A percentile compares a stretch with the other conserved stretches of the same genome.
phyloP scores from a whole-genome alignment of 2,888 invertebrate genomes.

The Lasius fuliginosus region DNA sequence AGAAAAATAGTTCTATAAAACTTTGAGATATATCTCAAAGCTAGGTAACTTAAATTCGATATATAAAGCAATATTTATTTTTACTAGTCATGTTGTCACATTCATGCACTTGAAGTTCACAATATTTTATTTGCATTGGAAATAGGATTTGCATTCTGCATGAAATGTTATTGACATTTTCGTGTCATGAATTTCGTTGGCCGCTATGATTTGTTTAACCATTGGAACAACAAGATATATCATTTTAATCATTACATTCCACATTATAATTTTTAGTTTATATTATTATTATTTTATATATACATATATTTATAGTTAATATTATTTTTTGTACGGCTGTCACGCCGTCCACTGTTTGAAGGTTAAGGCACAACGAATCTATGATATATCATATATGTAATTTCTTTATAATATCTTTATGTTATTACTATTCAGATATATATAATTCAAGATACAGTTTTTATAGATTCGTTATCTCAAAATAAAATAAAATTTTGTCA shows the following conservation, averaged over 20 bases:
- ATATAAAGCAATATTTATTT: conserved; percentile 22
- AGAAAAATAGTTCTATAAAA: not conserved
- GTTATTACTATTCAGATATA: not conserved
- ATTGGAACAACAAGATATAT: too few relatives aligned
- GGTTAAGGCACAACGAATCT: not conserved
- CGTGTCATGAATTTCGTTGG: not conserved
- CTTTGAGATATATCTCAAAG: not conserved
- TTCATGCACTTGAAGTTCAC: not conserved
- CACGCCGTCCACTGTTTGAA: not conserved
- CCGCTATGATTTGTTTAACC: conserved; percentile 1
- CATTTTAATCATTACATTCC: not conserved
- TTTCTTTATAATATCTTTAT: not conserved
- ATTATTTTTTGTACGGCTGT: not conserved
- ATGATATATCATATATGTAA: not conserved
- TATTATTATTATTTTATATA: not conserved
- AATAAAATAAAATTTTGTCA: not conserved
- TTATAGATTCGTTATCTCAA: not conserved
- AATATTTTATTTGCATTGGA: not conserved
- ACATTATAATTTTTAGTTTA: not conserved
- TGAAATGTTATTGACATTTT: not conserved
- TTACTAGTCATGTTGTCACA: conserved; percentile 21
- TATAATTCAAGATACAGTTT: not conserved
- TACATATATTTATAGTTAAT: not conserved
- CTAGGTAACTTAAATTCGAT: not conserved
- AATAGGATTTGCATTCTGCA: conserved; percentile 38